These are phyloP conservation scores for Meiosimyza decipiens DNA, from an alignment of 2,888 invertebrate species.

Conservation along the genomic window DNA sequence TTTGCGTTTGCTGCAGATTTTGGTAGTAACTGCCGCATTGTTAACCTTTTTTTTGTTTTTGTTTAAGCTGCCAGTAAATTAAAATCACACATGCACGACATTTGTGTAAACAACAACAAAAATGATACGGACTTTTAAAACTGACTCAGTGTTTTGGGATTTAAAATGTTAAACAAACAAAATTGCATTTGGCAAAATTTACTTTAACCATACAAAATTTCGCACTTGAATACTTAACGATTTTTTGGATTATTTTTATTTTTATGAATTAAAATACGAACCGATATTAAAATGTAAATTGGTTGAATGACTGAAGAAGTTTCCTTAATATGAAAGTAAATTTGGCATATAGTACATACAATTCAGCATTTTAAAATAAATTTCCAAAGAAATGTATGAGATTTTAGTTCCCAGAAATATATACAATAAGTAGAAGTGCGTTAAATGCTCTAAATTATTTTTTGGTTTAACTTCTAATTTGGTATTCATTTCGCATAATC, in stretches of 20 bases:
- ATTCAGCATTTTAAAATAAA: too few relatives aligned
- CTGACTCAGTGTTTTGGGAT: slow-evolving; percentile 26
- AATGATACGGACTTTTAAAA: background rate
- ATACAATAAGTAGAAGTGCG: too few relatives aligned
- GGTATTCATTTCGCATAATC: slow-evolving; percentile 9
- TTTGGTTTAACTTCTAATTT: slow-evolving; percentile 1
- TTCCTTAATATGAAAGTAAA: too few relatives aligned
- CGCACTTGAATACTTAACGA: background rate
- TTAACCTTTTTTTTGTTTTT: background rate
- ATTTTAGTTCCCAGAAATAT: too few relatives aligned
- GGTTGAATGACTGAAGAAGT: too few relatives aligned
- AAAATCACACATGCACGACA: background rate
- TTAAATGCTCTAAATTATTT: too few relatives aligned
- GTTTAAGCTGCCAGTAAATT: background rate
- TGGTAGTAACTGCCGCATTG: slow-evolving; percentile 9
- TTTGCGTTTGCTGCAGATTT: slow-evolving; percentile 10
- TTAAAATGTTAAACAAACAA: slow-evolving; percentile 17
- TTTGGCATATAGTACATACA: too few relatives aligned
- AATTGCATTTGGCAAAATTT: background rate
- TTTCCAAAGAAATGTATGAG: too few relatives aligned
- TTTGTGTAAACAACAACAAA: slow-evolving; percentile 6
- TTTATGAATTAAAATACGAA: too few relatives aligned
- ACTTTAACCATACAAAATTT: background rate
- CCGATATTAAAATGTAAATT: too few relatives aligned
- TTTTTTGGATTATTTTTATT: background rate